Evolutionary conservation across 2,888 invertebrate species (phyloP), one percentile per base, ranked within the genome.

Genomic region (Thera obeliscata): DNA sequence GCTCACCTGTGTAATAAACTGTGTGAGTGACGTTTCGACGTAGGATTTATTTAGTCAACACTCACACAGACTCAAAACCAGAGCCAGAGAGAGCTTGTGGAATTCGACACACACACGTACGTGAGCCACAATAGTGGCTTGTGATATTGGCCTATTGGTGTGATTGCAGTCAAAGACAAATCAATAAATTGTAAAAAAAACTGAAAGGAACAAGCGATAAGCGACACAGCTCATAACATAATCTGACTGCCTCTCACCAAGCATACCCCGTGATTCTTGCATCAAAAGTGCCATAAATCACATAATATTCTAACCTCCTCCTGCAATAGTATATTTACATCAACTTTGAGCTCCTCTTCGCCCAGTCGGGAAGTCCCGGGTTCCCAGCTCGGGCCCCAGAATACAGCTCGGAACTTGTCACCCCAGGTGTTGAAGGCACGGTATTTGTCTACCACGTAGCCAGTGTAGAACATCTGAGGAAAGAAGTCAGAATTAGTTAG

Each of bases 351-450:
- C 62, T 95, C 95, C 56, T 96, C 96, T n/a, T 95, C 94, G 8
- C 98, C 98, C 0, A 97, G 94, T 73, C 98, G 89, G 0, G 96
- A 95, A 61, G 94, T 95, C 0, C 98, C 98, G 0, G 98, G 97
- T 74, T 95, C 93, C 98, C 98, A 98, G 76, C 98, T 98, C 0
- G 98, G 98, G 0, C 98, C 98, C 90, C 96, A 97, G 83, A 97
- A 95, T 0, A 97, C 81, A 0, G 96, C 96, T 6, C 94, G 94
- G 22, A 98, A 76, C 83, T 96, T 97, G 80, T 97, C 92, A 0
- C 84, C 87, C 89, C 95, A 94, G 0, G 89, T 94, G 11, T 93
- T 82, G 88, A 96, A 95, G 0, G 87, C 84, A 56, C 93, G 89
- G 81, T 96, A 95, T 80, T 95, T 96, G 61, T 95, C 89, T 1